Percentiles rank a stretch among this genome's conserved stretches.
phyloP scores from a whole-genome alignment of 1,140 invertebrate genomes.

The Plectrocnemia conspersa region DNA sequence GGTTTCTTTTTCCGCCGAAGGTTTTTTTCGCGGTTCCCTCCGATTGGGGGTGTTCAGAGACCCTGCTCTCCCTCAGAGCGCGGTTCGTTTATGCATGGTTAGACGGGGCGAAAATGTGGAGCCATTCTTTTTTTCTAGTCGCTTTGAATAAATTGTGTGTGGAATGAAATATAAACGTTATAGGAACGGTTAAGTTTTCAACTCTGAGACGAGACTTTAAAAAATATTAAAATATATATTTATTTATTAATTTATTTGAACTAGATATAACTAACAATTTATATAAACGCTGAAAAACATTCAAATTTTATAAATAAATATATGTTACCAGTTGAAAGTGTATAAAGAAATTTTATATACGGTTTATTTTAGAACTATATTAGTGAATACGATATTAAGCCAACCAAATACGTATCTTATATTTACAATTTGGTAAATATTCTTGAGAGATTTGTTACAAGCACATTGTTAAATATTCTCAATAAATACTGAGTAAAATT shows the following conservation, averaged over 20 bases:
- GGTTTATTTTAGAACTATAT: too few species aligned
- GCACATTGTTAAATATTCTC: too few species aligned
- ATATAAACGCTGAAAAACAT: not conserved
- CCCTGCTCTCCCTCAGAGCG: too few species aligned
- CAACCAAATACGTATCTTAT: too few species aligned
- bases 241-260: not conserved
- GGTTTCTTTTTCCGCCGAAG: not conserved
- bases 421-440: too few species aligned
- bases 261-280: not conserved
- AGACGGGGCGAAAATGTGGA: not conserved
- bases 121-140: slow-evolving; percentile 4
- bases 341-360: too few species aligned
- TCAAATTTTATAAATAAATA: too few species aligned
- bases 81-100: slow-evolving; percentile 7
- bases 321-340: too few species aligned
- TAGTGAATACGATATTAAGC: too few species aligned
- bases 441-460: too few species aligned
- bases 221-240: not conserved
- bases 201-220: not conserved
- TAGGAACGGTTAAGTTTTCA: slow-evolving; percentile 16
- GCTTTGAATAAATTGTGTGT: slow-evolving; percentile 31
- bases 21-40: not conserved
- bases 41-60: not conserved
- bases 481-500: too few species aligned
- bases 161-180: slow-evolving; percentile 23